Conservation (phyloP, 2,113 vertebrate genomes). For the Saccopteryx leptura region DNA sequence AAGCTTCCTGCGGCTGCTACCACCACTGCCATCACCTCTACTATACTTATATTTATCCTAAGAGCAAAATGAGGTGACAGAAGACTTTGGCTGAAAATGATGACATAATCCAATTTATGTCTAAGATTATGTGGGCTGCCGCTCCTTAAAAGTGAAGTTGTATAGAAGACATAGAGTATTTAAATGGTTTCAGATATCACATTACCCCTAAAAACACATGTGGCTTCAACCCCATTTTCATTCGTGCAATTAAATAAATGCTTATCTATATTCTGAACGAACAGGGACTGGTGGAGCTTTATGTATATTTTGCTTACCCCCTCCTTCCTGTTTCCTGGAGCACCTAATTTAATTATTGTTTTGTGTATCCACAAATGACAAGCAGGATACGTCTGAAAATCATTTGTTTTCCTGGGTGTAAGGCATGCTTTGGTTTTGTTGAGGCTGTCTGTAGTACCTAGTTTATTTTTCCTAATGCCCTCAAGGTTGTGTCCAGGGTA, state of each 20-base stretch:
- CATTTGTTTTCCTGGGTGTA: conserved; percentile 61
- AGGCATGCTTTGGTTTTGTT: conserved; percentile 53
- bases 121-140: neutral
- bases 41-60: neutral
- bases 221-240: neutral
- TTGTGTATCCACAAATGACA: conserved; percentile 66
- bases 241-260: conserved; percentile 35
- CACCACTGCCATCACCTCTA: neutral
- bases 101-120: neutral
- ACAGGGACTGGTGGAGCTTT: neutral
- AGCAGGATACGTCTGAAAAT: conserved; percentile 60
- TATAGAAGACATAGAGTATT: neutral
- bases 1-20: neutral
- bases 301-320: conserved; percentile 29
- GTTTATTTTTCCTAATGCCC: conserved; percentile 57
- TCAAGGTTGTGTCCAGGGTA: conserved; percentile 15
- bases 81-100: neutral
- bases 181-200: neutral
- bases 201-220: neutral
- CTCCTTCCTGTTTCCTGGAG: conserved; percentile 69
- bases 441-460: neutral
- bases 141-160: neutral
- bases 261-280: conserved; percentile 1
- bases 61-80: neutral
- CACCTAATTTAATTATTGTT: conserved; percentile 71